Evolutionary conservation across 2,113 vertebrate species (phyloP).

Genomic region (Callorhinus ursinus): DNA sequence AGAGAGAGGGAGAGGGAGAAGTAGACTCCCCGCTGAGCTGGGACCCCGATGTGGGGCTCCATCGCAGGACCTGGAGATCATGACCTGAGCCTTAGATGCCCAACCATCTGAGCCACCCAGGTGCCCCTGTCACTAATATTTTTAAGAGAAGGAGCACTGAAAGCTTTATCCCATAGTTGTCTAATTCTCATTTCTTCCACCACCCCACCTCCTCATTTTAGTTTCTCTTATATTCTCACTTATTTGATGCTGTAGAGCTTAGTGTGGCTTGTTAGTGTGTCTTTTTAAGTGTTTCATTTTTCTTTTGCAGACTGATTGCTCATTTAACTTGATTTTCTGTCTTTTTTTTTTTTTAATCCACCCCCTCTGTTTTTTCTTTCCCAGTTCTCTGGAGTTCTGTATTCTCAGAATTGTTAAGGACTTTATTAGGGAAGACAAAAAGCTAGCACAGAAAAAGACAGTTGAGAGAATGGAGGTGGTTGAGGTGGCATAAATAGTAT

Average conservation of each 20-base stretch:
- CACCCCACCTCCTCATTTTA: not conserved
- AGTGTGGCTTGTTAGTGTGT: not conserved
- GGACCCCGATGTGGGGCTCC: too few relatives aligned
- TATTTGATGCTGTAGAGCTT: not conserved
- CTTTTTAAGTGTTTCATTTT: not conserved
- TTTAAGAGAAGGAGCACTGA: not conserved
- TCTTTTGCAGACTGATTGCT: not conserved
- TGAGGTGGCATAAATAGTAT: not conserved
- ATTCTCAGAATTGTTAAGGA: not conserved
- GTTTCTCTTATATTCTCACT: not conserved
- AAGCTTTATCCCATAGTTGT: not conserved
- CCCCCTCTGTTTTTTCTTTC: not conserved
- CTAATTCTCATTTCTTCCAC: not conserved
- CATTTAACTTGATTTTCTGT: not conserved
- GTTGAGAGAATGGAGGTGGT: not conserved
- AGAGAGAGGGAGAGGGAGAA: not conserved
- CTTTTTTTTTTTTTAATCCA: not conserved
- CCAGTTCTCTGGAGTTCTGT: not conserved
- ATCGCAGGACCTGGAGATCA: not conserved
- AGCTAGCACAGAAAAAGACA: not conserved
- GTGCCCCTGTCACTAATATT: not conserved
- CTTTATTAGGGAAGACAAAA: not conserved
- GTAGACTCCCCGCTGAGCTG: not conserved
- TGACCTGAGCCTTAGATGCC: not conserved
- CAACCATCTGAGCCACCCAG: not conserved